Percentiles rank a stretch among this genome's conserved stretches.
Conservation (phyloP, 1,140 invertebrate genomes). For the Olivierus martensii region DNA sequence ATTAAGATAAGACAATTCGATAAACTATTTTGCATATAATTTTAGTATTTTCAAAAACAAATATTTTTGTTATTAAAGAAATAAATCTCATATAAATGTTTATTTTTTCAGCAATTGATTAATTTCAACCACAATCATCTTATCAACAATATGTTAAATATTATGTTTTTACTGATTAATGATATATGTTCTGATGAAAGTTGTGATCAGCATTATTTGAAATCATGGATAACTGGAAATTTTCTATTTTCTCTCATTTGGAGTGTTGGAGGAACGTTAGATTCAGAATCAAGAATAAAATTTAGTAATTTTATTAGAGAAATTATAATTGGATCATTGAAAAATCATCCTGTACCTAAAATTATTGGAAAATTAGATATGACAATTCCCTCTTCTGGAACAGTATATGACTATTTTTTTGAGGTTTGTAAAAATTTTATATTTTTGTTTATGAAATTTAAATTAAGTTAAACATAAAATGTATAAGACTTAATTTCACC, state of each 20-base stretch:
- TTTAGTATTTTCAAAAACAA: no score
- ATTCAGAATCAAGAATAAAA: constrained; percentile 49
- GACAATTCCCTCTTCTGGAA: constrained; percentile 53
- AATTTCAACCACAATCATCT: constrained; percentile 26
- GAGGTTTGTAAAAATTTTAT: constrained; percentile 25
- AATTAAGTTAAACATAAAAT: no score
- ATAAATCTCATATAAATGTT: background rate
- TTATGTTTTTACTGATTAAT: constrained; percentile 30
- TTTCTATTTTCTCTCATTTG: constrained; percentile 62
- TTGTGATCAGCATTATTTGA: constrained; percentile 41
- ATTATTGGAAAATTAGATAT: constrained; percentile 50
- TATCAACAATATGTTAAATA: constrained; percentile 28
- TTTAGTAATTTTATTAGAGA: constrained; percentile 54
- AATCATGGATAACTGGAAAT: constrained; percentile 56
- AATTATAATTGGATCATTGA: constrained; percentile 35
- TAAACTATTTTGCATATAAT: no score
- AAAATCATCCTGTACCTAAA: constrained; percentile 47
- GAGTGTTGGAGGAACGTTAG: constrained; percentile 64
- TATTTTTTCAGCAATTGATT: constrained; percentile 28
- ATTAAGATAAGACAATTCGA: no score
- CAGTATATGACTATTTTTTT: constrained; percentile 67
- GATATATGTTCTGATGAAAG: constrained; percentile 20
- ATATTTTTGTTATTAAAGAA: no score
- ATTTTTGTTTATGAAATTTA: background rate
- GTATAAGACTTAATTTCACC: no score